Percentiles rank a stretch among this genome's conserved stretches.
These are phyloP conservation scores for Altica lythri DNA, from an alignment of 2,888 invertebrate species.

Conservation along the genomic window DNA sequence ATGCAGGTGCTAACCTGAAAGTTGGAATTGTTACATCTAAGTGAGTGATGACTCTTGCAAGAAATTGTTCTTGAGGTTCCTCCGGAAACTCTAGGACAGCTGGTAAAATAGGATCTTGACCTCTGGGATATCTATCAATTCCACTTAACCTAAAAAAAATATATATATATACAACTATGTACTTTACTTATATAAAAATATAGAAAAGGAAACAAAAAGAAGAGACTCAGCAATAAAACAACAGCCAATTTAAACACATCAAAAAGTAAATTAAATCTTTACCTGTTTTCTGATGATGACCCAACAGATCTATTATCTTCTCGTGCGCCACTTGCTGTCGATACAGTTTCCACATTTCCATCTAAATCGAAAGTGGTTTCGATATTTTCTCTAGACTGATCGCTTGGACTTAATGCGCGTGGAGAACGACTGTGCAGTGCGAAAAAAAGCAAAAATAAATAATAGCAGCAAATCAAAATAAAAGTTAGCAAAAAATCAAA, in stretches of 20 bases:
- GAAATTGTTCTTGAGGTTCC: conserved; percentile 90
- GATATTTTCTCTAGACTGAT: conserved; percentile 72
- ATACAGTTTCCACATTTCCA: conserved; percentile 89
- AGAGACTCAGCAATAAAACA: too few relatives aligned
- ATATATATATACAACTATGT: too few relatives aligned
- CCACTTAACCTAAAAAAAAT: conserved; percentile 48
- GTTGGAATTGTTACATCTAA: conserved; percentile 87
- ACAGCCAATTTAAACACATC: too few relatives aligned
- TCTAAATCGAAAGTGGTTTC: conserved; percentile 89
- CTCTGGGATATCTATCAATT: conserved; percentile 65
- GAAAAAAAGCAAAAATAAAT: conserved; percentile 29
- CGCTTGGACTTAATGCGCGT: conserved; percentile 55
- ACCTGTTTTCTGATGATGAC: conserved; percentile 82
- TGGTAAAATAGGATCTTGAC: conserved; percentile 88
- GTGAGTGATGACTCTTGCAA: conserved; percentile 85
- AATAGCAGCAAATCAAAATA: conserved; percentile 25
- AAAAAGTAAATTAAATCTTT: too few relatives aligned
- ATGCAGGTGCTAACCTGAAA: conserved; percentile 96
- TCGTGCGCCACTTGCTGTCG: conserved; percentile 80
- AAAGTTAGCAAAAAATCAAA: conserved; percentile 26
- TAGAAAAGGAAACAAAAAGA: too few relatives aligned
- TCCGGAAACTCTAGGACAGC: conserved; percentile 95
- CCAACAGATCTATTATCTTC: conserved; percentile 66
- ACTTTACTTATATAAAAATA: too few relatives aligned
- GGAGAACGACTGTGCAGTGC: conserved; percentile 53